phyloP scores from a whole-genome alignment of 2,113 vertebrate genomes.

The Acanthisitta chloris region DNA sequence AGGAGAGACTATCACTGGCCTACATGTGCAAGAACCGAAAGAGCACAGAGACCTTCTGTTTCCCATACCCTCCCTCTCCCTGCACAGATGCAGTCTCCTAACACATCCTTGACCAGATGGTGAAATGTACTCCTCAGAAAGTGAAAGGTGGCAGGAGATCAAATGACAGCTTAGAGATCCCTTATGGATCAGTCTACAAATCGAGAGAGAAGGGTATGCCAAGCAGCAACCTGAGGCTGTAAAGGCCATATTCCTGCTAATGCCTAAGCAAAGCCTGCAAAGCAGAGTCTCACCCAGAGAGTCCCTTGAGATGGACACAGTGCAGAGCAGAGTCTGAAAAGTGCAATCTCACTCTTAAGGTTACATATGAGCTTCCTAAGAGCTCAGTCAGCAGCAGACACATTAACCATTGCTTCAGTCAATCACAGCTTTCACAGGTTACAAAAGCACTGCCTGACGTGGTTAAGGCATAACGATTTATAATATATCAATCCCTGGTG shows the following conservation, averaged over 20 bases:
- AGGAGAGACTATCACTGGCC: neutral
- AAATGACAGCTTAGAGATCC: neutral
- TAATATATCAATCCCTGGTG: neutral
- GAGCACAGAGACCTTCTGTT: neutral
- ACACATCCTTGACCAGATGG: neutral
- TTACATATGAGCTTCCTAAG: neutral
- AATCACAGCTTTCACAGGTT: neutral
- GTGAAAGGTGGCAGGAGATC: neutral
- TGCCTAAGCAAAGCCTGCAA: neutral
- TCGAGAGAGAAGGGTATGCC: neutral
- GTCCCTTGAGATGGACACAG: neutral
- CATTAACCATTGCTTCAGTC: neutral
- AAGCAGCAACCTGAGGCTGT: neutral
- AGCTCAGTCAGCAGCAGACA: neutral
- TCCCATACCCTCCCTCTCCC: neutral
- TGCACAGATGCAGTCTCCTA: neutral
- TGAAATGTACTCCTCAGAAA: neutral
- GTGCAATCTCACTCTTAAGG: neutral
- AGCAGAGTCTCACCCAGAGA: neutral
- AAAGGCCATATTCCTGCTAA: neutral
- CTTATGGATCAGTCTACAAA: neutral
- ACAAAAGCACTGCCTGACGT: neutral
- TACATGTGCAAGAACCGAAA: neutral
- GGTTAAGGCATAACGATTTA: slow-evolving; percentile 9
- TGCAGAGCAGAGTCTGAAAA: neutral